Evolutionary conservation across 2,888 invertebrate genomes (phyloP), one percentile per base, ranked within the genome.

Genomic region (Aphidius colemani): DNA sequence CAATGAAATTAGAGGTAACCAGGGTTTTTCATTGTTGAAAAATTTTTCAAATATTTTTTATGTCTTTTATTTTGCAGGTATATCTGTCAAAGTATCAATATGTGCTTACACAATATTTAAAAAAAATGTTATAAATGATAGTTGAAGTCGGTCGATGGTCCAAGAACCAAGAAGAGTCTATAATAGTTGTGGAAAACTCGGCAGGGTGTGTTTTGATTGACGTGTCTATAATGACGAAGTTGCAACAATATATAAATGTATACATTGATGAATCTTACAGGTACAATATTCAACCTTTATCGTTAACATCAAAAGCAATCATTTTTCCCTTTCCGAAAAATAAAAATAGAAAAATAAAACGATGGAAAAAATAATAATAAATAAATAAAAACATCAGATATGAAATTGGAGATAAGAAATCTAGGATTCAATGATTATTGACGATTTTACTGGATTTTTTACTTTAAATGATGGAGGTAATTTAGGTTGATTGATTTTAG

Each of bases 221-320:
- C 79, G 75, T 73, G 76, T 71, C 70, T 74, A 76, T 79, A 81
- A 81, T 80, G 79, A 80, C 75, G 75, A 75, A 75, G 72, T 69
- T 56, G 71, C 71, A 66, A 48, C 46, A 39, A 9, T 10, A 58
- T n/a, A 40, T 10, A 49, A 49, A 63, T 55, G 30, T 40, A 18
- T 5, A 30, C 30, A 30, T 30, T 30, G 30, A 30, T 30, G 30
- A 30, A 30, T 30, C 30, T 30, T 30, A 5, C 30, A 30, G 30
- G 30, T 30, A 30, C 30, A 30, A 30, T 30, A 30, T 30, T 30
- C 30, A 30, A 30, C 30, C 30, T 59, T 64, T 59, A 64, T 59
- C 59, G 46, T 59, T 59, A 3, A 30, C 30, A 30, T 30, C 30
- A 30, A 30, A 30, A 30, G 30, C 30, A 30, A 30, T 30, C 30